Base-by-base conservation (phyloP, 2,797 vertebrate species). In the Cygnus olor region DNA sequence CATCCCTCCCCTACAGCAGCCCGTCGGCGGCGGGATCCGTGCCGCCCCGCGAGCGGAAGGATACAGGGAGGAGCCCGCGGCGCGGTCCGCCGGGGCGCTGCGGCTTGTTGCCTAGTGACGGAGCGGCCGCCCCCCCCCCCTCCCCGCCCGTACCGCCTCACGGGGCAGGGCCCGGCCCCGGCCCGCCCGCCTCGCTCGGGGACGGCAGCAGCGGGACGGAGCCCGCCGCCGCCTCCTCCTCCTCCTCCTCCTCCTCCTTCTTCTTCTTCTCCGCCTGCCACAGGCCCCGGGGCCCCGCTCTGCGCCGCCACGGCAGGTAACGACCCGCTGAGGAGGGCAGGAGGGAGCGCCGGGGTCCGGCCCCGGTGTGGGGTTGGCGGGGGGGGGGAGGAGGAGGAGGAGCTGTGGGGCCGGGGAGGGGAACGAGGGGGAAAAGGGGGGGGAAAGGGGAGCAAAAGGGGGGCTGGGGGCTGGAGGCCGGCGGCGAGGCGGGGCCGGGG, bases 51-150 rank as follows among this genome's bases (percentile, higher is more conserved):
- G 78, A 85, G 98, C 98, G 98, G 98, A 99, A 97, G 98, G 98
- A 99, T 98, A 97, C 94, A 97, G 97, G 97, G 97, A 97, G 94
- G 98, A 71, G 96, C 94, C 82, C 97, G 93, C 92, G 76, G 95
- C 68, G 64, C 85, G 45, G 85, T 85, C 45, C 74, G 96, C 92
- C 88, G 51, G 91, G 63, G 97, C 93, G 89, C 97, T 99, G 98
- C 97, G 98, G 96, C 98, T 94, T 97, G 99, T 99, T 99, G 98
- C 98, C 97, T 98, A 93, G 99, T 97, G 98, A 98, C 98, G 97
- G 98, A 97, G 97, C 94, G 97, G 89, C 79, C 82, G 77, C 53
- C 85, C 93, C 93, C 77, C 83, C 79, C 92, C 85, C 84, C 81
- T 89, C 71, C 94, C 20, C 45, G 20, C 45, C 45, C 98, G 97